Evolutionary conservation across 2,797 vertebrate genomes (phyloP).

Genomic region (Gallinago solitaria): DNA sequence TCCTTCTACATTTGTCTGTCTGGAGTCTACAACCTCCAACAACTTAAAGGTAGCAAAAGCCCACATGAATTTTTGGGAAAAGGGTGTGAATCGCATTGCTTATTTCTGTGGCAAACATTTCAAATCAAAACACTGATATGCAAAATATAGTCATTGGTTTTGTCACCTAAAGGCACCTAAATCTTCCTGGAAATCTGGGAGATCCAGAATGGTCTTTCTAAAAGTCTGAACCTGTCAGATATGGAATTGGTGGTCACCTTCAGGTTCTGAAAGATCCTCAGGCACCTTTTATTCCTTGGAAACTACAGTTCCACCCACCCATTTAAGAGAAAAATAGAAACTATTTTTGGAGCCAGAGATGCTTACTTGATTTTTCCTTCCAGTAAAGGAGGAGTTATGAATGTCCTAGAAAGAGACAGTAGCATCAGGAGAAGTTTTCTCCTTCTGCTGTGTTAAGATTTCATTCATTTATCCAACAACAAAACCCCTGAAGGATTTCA

Average conservation of each 20-base stretch:
- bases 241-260: background rate
- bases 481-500: background rate
- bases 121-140: background rate
- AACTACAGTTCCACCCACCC: fast-evolving
- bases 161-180: background rate
- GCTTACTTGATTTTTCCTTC: background rate
- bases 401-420: background rate
- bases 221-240: background rate
- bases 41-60: background rate
- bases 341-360: background rate
- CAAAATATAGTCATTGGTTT: background rate
- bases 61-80: background rate
- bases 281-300: background rate
- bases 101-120: background rate
- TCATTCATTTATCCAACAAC: background rate
- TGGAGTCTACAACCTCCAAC: background rate
- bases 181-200: background rate
- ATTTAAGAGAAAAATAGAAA: background rate
- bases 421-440: background rate
- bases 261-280: background rate
- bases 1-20: background rate
- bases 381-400: background rate
- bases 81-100: background rate
- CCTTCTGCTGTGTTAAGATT: background rate
- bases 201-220: background rate